Conservation (phyloP, 2,888 invertebrate species). For the Drosophila greeni region DNA sequence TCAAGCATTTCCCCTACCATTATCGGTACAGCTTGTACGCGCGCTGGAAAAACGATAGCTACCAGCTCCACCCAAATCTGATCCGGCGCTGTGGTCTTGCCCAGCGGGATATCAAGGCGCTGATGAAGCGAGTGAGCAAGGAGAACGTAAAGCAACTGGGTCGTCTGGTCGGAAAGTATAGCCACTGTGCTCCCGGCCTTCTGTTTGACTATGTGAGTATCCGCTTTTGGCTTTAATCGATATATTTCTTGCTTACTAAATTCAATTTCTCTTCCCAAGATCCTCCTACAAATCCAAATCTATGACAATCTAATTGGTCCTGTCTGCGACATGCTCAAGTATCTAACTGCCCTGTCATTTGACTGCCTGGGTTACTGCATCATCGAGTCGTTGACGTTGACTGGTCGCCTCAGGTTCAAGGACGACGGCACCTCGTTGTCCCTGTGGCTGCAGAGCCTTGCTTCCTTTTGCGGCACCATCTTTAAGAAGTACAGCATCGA, state of each 20-base stretch:
- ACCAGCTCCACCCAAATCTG: slow-evolving; percentile 88
- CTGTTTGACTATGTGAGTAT: slow-evolving; percentile 93
- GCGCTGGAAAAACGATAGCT: slow-evolving; percentile 96
- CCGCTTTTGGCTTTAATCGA: too few species aligned
- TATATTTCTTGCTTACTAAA: neutral
- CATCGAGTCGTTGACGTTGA: slow-evolving; percentile 92
- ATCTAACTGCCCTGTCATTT: slow-evolving; percentile 95
- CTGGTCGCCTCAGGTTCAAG: slow-evolving; percentile 87
- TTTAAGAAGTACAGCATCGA: slow-evolving; percentile 99
- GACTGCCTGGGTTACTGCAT: slow-evolving; percentile 97
- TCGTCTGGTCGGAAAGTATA: slow-evolving; percentile 95
- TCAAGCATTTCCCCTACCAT: slow-evolving; percentile 92
- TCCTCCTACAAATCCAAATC: slow-evolving; percentile 90
- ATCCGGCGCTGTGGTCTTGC: slow-evolving; percentile 91
- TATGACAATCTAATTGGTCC: slow-evolving; percentile 97
- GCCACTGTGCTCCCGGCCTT: slow-evolving; percentile 96
- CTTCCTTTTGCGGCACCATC: slow-evolving; percentile 96
- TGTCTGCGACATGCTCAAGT: slow-evolving; percentile 98
- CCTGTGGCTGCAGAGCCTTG: slow-evolving; percentile 94
- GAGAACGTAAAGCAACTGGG: slow-evolving; percentile 99
- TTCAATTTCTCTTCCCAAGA: slow-evolving; percentile 75
- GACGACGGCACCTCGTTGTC: slow-evolving; percentile 95
- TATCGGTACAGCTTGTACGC: slow-evolving; percentile 91
- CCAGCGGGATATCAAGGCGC: slow-evolving; percentile 94
- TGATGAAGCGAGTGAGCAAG: slow-evolving; percentile 98